Percentiles rank a stretch among this genome's conserved stretches.
Conservation (phyloP, 2,888 invertebrate species). For the Athripsodes cinereus region DNA sequence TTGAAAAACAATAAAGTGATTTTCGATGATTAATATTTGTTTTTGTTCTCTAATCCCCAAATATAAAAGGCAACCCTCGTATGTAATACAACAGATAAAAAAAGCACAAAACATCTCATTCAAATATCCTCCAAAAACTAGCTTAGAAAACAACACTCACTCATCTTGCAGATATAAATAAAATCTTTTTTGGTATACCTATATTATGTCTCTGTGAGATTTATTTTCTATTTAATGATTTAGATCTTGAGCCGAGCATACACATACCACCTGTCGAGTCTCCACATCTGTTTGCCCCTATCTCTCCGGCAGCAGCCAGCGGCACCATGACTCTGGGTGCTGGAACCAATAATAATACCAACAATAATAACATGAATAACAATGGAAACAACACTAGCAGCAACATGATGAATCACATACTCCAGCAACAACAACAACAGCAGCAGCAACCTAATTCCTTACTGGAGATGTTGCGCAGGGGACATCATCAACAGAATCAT, state of each 20-base stretch:
- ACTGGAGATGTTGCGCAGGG: constrained; percentile 63
- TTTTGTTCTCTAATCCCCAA: no score
- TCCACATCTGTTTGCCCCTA: constrained; percentile 63
- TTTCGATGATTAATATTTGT: no score
- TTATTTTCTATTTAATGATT: constrained; percentile 13
- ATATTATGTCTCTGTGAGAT: not conserved
- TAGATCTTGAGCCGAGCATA: constrained; percentile 42
- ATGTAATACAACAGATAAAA: no score
- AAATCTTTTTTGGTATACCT: no score
- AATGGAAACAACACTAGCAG: constrained; percentile 35
- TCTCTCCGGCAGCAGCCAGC: constrained; percentile 55
- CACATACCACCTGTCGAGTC: constrained; percentile 42
- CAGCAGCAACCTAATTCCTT: constrained; percentile 42
- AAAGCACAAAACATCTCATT: no score
- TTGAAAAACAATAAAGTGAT: no score
- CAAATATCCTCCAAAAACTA: no score
- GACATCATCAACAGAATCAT: constrained; percentile 39
- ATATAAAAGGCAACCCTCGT: no score
- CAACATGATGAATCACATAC: constrained; percentile 33
- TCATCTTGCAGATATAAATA: no score
- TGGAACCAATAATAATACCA: constrained; percentile 43
- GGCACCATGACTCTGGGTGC: constrained; percentile 50
- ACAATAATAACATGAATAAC: constrained; percentile 36
- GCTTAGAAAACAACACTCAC: no score
- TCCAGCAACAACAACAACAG: not conserved